Percentiles rank a stretch among this genome's conserved stretches.
Evolutionary conservation across 92 coral and sea anemone genomes (phyloP).

Genomic region (Siderastrea siderea): DNA sequence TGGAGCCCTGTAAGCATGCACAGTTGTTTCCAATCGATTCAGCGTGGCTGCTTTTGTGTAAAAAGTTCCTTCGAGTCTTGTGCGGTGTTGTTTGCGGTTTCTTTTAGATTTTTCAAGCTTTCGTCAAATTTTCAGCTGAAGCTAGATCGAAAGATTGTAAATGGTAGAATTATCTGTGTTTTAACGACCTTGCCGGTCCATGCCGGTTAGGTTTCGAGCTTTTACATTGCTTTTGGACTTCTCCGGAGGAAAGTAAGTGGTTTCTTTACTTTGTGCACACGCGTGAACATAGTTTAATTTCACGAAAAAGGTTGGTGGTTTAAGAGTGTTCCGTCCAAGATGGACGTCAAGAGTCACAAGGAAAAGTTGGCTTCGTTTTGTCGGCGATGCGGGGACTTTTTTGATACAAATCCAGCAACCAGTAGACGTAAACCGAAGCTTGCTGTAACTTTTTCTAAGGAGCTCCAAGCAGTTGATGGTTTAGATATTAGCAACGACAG

Average conservation of each 20-base stretch:
- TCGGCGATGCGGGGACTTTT: conserved; percentile 38
- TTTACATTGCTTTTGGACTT: background rate
- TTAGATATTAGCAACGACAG: conserved; percentile 21
- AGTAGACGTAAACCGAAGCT: conserved; percentile 38
- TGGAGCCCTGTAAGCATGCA: conserved; percentile 20
- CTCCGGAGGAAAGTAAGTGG: conserved; percentile 17
- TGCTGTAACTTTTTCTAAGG: conserved; percentile 22
- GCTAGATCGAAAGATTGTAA: background rate
- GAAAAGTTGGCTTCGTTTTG: conserved; percentile 38
- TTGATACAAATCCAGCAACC: conserved; percentile 27
- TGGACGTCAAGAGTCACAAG: conserved; percentile 46
- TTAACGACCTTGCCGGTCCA: conserved; percentile 16
- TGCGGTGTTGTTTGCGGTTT: background rate
- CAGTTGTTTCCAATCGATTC: conserved; percentile 45
- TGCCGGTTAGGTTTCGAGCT: conserved; percentile 31
- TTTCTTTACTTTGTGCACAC: conserved; percentile 34
- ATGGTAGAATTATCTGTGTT: background rate
- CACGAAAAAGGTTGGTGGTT: background rate
- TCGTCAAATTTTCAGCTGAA: background rate
- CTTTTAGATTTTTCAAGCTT: conserved; percentile 9
- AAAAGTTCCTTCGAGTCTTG: no score
- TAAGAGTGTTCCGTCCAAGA: background rate
- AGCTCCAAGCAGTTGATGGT: conserved; percentile 31
- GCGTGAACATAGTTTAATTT: conserved; percentile 33
- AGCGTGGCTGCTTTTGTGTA: conserved; percentile 3